Evolutionary conservation across 2,797 vertebrate genomes (phyloP).

Genomic region (Mastacembelus armatus): DNA sequence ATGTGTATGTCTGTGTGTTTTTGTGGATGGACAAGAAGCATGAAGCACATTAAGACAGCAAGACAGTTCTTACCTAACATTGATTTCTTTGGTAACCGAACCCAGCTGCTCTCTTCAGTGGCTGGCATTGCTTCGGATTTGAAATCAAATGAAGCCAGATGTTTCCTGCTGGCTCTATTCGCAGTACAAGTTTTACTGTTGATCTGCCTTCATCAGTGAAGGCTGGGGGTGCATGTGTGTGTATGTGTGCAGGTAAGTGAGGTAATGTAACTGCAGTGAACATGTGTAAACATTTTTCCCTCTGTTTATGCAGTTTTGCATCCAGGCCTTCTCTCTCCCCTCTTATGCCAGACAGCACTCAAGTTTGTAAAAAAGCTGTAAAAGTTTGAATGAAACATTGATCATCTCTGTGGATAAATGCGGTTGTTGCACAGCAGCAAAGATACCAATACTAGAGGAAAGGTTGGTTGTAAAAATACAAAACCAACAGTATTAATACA

Average conservation of each 20-base stretch:
- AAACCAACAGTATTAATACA: too few relatives aligned
- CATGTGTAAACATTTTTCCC: slow-evolving; percentile 17
- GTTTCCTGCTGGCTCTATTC: slow-evolving; percentile 55
- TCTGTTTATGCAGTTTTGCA: too few relatives aligned
- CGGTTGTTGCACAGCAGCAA: too few relatives aligned
- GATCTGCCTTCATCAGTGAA: slow-evolving; percentile 33
- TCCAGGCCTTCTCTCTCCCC: neutral
- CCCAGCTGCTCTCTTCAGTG: slow-evolving; percentile 48
- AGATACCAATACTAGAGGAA: too few relatives aligned
- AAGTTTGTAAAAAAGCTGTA: neutral
- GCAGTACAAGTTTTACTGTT: slow-evolving; percentile 29
- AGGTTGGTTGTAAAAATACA: too few relatives aligned
- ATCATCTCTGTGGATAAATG: neutral
- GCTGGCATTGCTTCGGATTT: slow-evolving; percentile 36
- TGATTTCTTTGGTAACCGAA: slow-evolving; percentile 46
- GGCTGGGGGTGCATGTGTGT: neutral
- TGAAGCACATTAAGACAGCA: neutral
- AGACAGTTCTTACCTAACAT: slow-evolving; percentile 44
- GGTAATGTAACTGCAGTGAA: slow-evolving; percentile 31
- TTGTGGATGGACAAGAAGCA: slow-evolving; percentile 25
- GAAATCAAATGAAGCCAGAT: slow-evolving; percentile 65
- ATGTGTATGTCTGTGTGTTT: slow-evolving; percentile 6
- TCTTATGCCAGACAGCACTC: neutral
- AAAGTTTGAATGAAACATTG: slow-evolving; percentile 6
- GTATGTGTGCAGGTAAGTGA: too few relatives aligned